Percentiles rank a stretch among this genome's conserved stretches.
Conservation (phyloP, 2,888 invertebrate genomes). For the Omphaloscelis lunosa region DNA sequence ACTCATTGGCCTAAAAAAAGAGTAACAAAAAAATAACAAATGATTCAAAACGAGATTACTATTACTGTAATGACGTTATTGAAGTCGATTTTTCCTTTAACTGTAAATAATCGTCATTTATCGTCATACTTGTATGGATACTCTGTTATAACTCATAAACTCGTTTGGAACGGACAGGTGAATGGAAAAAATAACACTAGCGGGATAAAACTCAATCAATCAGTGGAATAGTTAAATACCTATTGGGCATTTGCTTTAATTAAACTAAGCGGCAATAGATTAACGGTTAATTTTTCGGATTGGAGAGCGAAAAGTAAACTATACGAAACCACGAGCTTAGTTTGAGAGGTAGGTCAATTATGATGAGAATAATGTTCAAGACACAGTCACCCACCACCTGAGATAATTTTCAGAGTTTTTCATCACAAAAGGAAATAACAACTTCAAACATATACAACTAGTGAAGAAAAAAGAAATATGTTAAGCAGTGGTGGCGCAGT, state of each 20-base stretch:
- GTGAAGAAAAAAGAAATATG: neutral
- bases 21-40: too few species aligned
- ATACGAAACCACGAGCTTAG: neutral
- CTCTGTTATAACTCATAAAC: neutral
- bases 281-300: neutral
- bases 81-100: conserved; percentile 21
- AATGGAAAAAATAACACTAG: conserved; percentile 8
- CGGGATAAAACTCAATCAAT: neutral
- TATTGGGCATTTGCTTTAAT: neutral
- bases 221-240: neutral
- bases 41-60: conserved; percentile 6
- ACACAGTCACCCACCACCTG: neutral
- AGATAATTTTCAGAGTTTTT: neutral
- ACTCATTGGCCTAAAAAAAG: neutral
- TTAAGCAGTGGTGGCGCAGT: neutral
- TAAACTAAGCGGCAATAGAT: neutral
- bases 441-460: neutral
- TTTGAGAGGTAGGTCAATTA: neutral
- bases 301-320: too few species aligned
- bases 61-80: neutral
- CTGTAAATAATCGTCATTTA: conserved; percentile 17
- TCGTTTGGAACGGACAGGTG: neutral
- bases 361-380: neutral
- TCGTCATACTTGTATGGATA: neutral
- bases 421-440: neutral